Evolutionary conservation across 2,888 invertebrate genomes (phyloP), one percentile per base, ranked within the genome.

Genomic region (Erannis defoliaria): DNA sequence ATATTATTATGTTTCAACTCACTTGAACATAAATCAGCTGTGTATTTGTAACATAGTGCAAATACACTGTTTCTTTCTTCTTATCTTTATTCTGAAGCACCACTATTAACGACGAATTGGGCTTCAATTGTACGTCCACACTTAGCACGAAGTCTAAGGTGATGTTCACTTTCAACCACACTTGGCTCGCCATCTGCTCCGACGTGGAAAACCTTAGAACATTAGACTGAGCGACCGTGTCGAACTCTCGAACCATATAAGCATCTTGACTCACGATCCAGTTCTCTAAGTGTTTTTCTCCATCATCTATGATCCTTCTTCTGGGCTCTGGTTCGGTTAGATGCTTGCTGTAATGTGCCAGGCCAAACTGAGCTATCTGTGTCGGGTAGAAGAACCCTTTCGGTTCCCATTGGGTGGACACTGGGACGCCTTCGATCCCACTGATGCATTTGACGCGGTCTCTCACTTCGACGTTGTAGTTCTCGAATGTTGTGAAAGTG

Each of bases 371-470:
- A 5, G 99, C 99, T 70, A 99, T 99, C 92, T 99, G 99, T 0
- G 99, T 99, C 0, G 99, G 99, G 90, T 99, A 99, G 87, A 96
- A 98, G 87, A 99, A 99, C 0, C 99, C 99, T 66, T 96, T 95
- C 33, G 97, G 96, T 75, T 98, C 97, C 99, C 99, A 99, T 82
- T 99, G 99, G 0, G 97, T 98, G n/a, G 98, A 98, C 55, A 99
- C 96, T 0, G 99, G 99, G 14, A 99, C 98, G 77, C 99, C 99
- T 80, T 98, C 97, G 12, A 95, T 95, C 0, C 97, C 99, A 86
- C 97, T 98, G 74, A 99, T 96, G 86, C 99, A 99, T 86, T 99
- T 98, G 0, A 99, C 99, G 59, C 99, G 94, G 78, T 99, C 98
- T 53, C 99, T 93, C 5, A 97, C 97, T 93, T 99, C 99, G 0